Evolutionary conservation across 2,888 invertebrate genomes (phyloP).

Genomic region (Apodemia zela): DNA sequence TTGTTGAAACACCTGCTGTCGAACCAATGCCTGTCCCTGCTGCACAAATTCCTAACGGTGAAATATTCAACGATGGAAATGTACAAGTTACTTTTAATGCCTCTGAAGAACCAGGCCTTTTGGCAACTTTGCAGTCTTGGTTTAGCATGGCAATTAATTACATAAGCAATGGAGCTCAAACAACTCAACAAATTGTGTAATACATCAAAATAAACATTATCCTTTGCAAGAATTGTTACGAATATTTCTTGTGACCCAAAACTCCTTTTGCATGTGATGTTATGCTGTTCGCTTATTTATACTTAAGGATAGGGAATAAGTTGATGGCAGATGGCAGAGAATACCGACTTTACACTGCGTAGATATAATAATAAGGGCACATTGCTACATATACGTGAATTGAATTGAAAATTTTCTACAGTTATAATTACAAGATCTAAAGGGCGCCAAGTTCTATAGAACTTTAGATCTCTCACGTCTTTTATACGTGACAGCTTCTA

Average conservation of each 20-base stretch:
- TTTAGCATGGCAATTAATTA: conserved; percentile 57
- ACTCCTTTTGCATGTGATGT: not conserved
- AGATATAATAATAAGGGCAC: too few relatives aligned
- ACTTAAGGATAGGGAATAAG: too few relatives aligned
- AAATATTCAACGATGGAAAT: conserved; percentile 54
- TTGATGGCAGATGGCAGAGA: too few relatives aligned
- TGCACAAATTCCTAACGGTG: conserved; percentile 41
- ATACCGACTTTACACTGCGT: too few relatives aligned
- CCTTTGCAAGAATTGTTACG: not conserved
- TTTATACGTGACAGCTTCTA: too few relatives aligned
- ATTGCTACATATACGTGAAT: too few relatives aligned
- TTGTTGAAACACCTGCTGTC: conserved; percentile 14
- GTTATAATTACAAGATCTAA: too few relatives aligned
- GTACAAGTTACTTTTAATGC: conserved; percentile 52
- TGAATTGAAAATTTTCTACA: too few relatives aligned
- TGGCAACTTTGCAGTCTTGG: conserved; percentile 55
- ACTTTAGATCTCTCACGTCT: too few relatives aligned
- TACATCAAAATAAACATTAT: not conserved
- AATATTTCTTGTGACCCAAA: not conserved
- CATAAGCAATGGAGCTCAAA: conserved; percentile 47
- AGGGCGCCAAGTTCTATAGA: too few relatives aligned
- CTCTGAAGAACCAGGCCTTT: conserved; percentile 45
- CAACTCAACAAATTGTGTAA: conserved; percentile 52
- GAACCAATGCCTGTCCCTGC: conserved; percentile 24
- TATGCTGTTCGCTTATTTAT: too few relatives aligned